Conservation (phyloP, 2,888 invertebrate genomes). For the Nephrotoma guestfalica region DNA sequence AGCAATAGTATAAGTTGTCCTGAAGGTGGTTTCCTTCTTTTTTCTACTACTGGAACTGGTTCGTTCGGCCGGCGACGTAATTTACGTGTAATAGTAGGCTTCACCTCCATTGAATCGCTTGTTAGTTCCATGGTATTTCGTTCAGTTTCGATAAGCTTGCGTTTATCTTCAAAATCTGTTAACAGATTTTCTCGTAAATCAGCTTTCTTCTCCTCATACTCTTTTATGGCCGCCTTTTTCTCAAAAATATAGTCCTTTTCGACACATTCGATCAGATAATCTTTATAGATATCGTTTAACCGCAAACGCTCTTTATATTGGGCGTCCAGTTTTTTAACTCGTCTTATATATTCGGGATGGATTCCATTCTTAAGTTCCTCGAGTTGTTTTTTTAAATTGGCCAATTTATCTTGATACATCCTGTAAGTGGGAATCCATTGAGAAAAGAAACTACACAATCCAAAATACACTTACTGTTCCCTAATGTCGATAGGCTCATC, state of each 20-base stretch:
- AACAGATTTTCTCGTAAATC: slow-evolving; percentile 81
- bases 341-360: slow-evolving; percentile 73
- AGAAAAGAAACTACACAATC: not conserved
- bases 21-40: slow-evolving; percentile 69
- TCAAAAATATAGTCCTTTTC: slow-evolving; percentile 79
- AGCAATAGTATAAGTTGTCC: slow-evolving; percentile 78
- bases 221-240: slow-evolving; percentile 76
- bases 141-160: slow-evolving; percentile 78
- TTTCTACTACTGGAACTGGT: slow-evolving; percentile 75
- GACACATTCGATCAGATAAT: slow-evolving; percentile 72
- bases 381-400: slow-evolving; percentile 74
- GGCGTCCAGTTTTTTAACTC: slow-evolving; percentile 67
- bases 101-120: slow-evolving; percentile 80
- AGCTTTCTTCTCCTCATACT: slow-evolving; percentile 84
- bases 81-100: slow-evolving; percentile 91
- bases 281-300: slow-evolving; percentile 60
- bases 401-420: slow-evolving; percentile 82
- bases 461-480: slow-evolving; percentile 23
- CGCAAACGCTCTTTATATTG: slow-evolving; percentile 67
- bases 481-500: slow-evolving; percentile 27
- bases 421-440: slow-evolving; percentile 32
- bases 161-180: slow-evolving; percentile 84
- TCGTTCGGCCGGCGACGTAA: slow-evolving; percentile 85
- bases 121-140: slow-evolving; percentile 78
- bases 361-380: slow-evolving; percentile 75